These are phyloP conservation scores for Petrocephalus sullivani DNA, from an alignment of 2,797 vertebrate species.

Conservation along the genomic window DNA sequence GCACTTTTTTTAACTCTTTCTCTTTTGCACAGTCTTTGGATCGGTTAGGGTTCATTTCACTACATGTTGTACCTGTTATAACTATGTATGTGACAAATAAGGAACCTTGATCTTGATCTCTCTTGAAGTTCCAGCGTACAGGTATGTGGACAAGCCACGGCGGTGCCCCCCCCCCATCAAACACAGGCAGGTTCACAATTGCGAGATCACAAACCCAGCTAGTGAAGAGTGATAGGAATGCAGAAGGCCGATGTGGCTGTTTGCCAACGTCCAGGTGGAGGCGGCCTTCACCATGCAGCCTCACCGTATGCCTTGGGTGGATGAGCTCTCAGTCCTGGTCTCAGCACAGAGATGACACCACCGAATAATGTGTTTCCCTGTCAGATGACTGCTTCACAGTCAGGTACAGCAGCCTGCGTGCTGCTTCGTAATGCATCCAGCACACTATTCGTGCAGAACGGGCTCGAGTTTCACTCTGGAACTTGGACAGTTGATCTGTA, in stretches of 20 bases:
- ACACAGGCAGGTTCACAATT: not conserved
- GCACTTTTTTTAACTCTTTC: no score
- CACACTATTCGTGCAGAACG: not conserved
- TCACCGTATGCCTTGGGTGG: not conserved
- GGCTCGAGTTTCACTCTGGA: not conserved
- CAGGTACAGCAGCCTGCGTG: not conserved
- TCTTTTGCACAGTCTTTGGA: no score
- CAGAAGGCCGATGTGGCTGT: not conserved
- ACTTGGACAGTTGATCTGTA: conserved; percentile 7
- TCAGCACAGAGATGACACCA: not conserved
- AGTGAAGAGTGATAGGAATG: not conserved
- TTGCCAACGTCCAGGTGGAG: not conserved
- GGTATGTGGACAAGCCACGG: not conserved
- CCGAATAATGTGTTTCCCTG: not conserved
- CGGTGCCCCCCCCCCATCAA: not conserved
- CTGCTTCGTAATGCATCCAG: not conserved
- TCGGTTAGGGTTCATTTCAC: no score
- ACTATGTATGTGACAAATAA: no score
- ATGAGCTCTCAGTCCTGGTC: not conserved
- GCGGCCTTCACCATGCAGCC: not conserved
- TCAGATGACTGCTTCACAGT: not conserved
- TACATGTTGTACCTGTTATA: no score
- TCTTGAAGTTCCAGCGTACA: not conserved
- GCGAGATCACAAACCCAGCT: not conserved
- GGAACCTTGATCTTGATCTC: no score